These are phyloP conservation scores for Oxytorus armatus DNA, from an alignment of 2,888 invertebrate genomes.

Conservation along the genomic window DNA sequence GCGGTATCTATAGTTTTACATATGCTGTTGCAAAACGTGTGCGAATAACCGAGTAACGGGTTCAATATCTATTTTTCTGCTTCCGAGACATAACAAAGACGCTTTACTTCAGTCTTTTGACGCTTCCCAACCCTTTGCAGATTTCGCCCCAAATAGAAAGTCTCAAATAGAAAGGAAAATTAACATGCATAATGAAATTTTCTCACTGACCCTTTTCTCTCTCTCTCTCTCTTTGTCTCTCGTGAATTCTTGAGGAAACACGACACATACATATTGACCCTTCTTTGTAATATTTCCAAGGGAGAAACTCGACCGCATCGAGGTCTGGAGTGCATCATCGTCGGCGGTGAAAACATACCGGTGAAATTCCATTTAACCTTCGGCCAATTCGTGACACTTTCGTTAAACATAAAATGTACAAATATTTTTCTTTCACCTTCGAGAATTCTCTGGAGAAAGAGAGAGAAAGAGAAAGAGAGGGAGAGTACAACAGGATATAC, in stretches of 20 bases:
- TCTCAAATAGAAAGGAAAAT: neutral
- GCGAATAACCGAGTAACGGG: conserved; percentile 2
- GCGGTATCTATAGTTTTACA: neutral
- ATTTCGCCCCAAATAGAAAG: neutral
- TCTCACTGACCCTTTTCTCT: neutral
- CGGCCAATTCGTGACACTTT: conserved; percentile 71
- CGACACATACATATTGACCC: neutral
- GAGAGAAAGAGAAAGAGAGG: no score
- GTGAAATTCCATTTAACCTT: conserved; percentile 65
- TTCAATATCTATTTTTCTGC: neutral
- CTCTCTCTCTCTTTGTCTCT: no score
- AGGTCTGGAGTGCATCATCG: conserved; percentile 44
- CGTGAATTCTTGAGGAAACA: no score
- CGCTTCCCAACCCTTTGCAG: neutral
- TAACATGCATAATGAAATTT: neutral
- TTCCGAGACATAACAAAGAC: neutral
- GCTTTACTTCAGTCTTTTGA: neutral
- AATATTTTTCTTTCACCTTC: conserved; percentile 10
- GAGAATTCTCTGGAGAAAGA: no score
- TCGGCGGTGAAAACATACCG: conserved; percentile 70
- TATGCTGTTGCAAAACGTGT: neutral
- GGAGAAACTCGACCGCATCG: conserved; percentile 63
- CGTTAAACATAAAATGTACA: conserved; percentile 69
- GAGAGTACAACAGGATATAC: neutral
- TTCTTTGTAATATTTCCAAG: neutral